Conservation (phyloP, 2,113 vertebrate genomes). For the Montifringilla adamsi region DNA sequence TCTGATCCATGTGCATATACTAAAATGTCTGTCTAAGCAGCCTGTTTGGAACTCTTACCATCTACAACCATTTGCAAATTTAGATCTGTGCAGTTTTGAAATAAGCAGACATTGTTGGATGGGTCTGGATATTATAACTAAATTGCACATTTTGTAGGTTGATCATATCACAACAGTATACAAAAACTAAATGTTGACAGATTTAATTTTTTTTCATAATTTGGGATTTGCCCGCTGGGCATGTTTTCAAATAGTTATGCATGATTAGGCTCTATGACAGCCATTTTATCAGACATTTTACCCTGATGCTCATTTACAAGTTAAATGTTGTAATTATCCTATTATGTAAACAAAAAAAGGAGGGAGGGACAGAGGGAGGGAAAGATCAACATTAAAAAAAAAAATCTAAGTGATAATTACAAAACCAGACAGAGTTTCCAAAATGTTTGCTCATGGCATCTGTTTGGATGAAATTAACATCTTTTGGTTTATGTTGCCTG, state of each 20-base stretch:
- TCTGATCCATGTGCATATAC: neutral
- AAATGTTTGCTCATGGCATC: neutral
- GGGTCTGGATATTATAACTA: neutral
- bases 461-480: neutral
- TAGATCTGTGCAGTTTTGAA: neutral
- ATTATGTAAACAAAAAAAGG: neutral
- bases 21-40: neutral
- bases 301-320: neutral
- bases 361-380: neutral
- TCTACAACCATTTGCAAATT: neutral
- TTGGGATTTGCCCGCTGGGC: neutral
- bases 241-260: slow-evolving; percentile 10
- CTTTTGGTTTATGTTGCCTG: neutral
- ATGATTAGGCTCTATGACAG: slow-evolving; percentile 8
- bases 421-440: neutral
- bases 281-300: slow-evolving; percentile 18
- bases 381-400: neutral
- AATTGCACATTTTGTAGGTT: neutral
- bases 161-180: neutral
- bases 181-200: slow-evolving; percentile 4
- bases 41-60: neutral
- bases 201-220: neutral
- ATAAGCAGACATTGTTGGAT: neutral
- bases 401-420: neutral
- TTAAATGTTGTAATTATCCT: slow-evolving; percentile 48